A percentile compares a stretch with the other conserved stretches of the same genome.
Evolutionary conservation across 2,113 vertebrate species (phyloP).

Genomic region (Tychaedon coryphoeus): DNA sequence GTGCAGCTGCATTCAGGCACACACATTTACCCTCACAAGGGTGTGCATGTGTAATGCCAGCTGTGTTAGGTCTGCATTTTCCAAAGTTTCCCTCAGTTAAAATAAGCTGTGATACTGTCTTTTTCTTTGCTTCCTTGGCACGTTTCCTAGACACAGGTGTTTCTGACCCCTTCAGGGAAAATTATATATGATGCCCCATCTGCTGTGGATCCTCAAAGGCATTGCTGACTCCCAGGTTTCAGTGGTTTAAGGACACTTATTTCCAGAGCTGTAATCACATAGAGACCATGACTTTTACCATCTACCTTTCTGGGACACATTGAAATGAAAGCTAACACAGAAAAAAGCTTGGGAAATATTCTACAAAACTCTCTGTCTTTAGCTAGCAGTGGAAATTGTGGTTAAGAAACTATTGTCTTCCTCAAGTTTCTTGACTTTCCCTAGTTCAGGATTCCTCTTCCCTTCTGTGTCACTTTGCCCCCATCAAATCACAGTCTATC

Average conservation of each 20-base stretch:
- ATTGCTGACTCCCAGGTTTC: background rate
- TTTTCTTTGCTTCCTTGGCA: background rate
- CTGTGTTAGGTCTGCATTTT: background rate
- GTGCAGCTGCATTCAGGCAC: background rate
- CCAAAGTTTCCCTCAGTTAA: background rate
- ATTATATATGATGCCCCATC: background rate
- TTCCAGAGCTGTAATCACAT: constrained; percentile 5
- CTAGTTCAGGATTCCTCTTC: background rate
- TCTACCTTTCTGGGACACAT: background rate
- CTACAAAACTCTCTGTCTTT: background rate
- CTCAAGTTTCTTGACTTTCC: background rate
- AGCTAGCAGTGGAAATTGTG: background rate
- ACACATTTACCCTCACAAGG: background rate
- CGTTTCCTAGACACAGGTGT: constrained; percentile 8
- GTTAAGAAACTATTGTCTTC: background rate
- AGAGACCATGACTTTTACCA: background rate
- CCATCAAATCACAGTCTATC: background rate
- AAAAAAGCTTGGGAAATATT: background rate
- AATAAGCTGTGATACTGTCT: background rate
- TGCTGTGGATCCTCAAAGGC: constrained; percentile 1
- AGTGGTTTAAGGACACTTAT: background rate
- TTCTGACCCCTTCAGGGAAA: constrained; percentile 16
- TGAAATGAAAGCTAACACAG: background rate
- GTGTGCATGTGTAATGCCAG: background rate
- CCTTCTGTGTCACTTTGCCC: background rate